Percentiles rank a stretch among this genome's conserved stretches.
Conservation (phyloP, 1,140 invertebrate species). For the Drosophila prosaltans region DNA sequence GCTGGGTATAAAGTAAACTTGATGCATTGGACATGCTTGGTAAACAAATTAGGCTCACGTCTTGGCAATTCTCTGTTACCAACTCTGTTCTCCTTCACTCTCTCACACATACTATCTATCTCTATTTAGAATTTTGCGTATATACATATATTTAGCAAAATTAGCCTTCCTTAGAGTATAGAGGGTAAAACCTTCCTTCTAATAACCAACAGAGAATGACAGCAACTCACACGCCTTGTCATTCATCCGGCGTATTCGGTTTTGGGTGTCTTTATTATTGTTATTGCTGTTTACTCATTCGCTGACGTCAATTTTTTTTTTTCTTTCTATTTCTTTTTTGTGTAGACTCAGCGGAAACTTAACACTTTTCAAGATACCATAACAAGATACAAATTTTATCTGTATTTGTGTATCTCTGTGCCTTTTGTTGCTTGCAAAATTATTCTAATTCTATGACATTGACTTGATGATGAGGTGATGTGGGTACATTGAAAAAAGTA, state of each 20-base stretch:
- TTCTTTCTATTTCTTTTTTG: neutral
- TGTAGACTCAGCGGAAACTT: conserved; percentile 51
- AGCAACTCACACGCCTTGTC: conserved; percentile 12
- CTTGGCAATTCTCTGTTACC: conserved; percentile 4
- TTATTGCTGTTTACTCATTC: conserved; percentile 34
- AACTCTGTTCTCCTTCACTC: neutral
- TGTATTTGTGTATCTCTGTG: conserved; percentile 13
- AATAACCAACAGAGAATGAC: conserved; percentile 1
- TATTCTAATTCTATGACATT: conserved; percentile 52
- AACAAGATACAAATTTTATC: conserved; percentile 36
- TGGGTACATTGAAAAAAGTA: conserved; percentile 30
- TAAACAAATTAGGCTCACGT: conserved; percentile 19
- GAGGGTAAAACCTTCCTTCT: neutral
- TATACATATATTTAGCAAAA: neutral
- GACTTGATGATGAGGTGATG: conserved; percentile 13
- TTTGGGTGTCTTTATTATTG: conserved; percentile 14
- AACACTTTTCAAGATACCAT: conserved; percentile 52
- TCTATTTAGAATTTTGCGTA: neutral
- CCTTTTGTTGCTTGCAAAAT: conserved; percentile 54
- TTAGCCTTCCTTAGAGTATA: neutral
- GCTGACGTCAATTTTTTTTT: conserved; percentile 46
- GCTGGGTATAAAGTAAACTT: neutral
- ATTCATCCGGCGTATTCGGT: conserved; percentile 8
- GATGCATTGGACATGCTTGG: conserved; percentile 21
- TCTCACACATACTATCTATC: too few species aligned